A percentile compares a stretch with the other conserved stretches of the same genome.
Conservation (phyloP, 2,797 vertebrate species). For the Xenentodon cancila region DNA sequence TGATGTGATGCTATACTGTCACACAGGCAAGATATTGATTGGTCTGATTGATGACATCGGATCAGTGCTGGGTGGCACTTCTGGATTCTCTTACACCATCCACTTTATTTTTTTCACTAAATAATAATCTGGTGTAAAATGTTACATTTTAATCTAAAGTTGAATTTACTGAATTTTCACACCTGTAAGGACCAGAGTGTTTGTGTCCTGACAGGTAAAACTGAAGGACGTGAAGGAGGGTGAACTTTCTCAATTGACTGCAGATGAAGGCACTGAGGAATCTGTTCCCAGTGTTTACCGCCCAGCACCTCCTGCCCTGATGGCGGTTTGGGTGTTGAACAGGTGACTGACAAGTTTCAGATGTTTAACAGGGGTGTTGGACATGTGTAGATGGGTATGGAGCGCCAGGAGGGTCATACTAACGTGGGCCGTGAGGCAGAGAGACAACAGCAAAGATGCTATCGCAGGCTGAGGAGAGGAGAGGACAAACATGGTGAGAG, state of each 20-base stretch:
- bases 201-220: no score
- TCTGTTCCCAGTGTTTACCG: not conserved
- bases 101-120: no score
- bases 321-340: not conserved
- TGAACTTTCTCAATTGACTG: not conserved
- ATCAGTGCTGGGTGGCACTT: constrained; percentile 5
- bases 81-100: no score
- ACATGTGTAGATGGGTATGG: constrained; percentile 6
- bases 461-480: constrained; percentile 78
- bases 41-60: not conserved
- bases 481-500: constrained; percentile 38
- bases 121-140: no score
- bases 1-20: not conserved
- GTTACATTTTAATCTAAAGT: no score
- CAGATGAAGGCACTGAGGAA: no score
- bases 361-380: no score
- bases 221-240: no score
- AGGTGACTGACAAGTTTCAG: no score
- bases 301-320: constrained; percentile 5
- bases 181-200: no score
- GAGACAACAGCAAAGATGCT: constrained; percentile 84
- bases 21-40: not conserved
- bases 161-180: no score
- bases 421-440: constrained; percentile 86
- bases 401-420: constrained; percentile 78